phyloP scores from a whole-genome alignment of 2,113 vertebrate genomes.

The Cacatua alba region DNA sequence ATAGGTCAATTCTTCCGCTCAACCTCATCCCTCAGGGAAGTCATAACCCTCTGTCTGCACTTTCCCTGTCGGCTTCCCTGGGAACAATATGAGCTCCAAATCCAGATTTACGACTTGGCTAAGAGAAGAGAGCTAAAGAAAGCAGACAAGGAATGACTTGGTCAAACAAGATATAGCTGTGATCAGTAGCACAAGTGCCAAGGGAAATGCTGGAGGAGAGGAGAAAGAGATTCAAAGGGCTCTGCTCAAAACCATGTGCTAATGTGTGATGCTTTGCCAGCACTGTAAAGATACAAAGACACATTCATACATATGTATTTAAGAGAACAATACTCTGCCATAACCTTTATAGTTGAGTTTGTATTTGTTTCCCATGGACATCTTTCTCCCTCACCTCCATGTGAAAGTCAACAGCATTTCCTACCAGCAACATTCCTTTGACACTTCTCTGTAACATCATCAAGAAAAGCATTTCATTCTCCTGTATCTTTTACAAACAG shows the following conservation, averaged over 20 bases:
- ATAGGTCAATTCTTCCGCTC: not conserved
- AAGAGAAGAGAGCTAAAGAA: not conserved
- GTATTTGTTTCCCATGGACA: not conserved
- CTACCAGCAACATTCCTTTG: not conserved
- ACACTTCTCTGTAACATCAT: not conserved
- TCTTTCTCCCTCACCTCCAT: not conserved
- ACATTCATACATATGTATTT: not conserved
- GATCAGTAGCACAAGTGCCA: not conserved
- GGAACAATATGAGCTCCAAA: not conserved
- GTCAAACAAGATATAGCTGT: not conserved
- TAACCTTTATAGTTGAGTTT: not conserved
- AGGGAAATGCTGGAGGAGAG: not conserved
- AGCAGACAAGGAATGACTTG: not conserved
- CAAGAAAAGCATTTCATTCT: not conserved
- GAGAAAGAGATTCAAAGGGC: not conserved
- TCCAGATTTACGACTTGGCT: conserved; percentile 22
- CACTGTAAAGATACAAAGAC: not conserved
- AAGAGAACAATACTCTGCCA: not conserved
- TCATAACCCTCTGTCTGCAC: not conserved
- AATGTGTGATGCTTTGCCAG: not conserved
- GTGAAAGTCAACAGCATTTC: not conserved
- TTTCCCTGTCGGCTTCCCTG: not conserved
- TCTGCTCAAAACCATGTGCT: not conserved
- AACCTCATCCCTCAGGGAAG: not conserved
- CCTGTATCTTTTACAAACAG: not conserved